Evolutionary conservation across 1,140 invertebrate species (phyloP).

Genomic region (Microplitis mediator): DNA sequence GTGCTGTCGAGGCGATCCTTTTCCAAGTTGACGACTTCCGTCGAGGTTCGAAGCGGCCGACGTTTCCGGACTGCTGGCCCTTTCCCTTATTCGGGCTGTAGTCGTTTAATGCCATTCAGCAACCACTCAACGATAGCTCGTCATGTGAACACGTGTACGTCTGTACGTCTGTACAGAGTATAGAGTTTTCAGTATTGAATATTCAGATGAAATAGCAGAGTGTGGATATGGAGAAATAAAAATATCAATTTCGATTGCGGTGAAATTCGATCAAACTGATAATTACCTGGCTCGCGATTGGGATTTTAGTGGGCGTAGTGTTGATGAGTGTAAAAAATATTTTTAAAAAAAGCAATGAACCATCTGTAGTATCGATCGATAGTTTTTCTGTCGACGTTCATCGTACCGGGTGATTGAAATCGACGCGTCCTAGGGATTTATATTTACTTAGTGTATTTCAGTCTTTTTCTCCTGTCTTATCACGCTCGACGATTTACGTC

Average conservation of each 20-base stretch:
- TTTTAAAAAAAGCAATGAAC: background rate
- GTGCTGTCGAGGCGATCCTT: constrained; percentile 25
- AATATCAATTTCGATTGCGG: constrained; percentile 30
- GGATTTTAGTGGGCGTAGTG: background rate
- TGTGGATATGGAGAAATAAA: constrained; percentile 1
- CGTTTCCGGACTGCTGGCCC: constrained; percentile 15
- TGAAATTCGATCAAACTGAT: constrained; percentile 21
- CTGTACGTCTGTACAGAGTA: background rate
- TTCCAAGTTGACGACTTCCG: constrained; percentile 31
- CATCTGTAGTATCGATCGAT: constrained; percentile 28
- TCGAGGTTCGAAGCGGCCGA: constrained; percentile 25
- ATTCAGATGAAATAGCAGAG: background rate
- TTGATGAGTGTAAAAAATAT: background rate
- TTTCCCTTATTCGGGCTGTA: background rate
- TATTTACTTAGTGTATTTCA: background rate
- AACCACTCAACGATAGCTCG: background rate
- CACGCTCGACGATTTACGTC: background rate
- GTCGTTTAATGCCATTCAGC: constrained; percentile 10
- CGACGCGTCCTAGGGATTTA: constrained; percentile 31
- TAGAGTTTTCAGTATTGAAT: no score
- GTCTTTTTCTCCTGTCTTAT: background rate
- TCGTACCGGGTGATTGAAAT: constrained; percentile 37
- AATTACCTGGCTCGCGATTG: constrained; percentile 5
- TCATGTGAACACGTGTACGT: constrained; percentile 9
- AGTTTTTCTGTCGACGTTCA: constrained; percentile 33